Base-by-base conservation (phyloP, 2,113 vertebrate species). In the Scatophagus argus region DNA sequence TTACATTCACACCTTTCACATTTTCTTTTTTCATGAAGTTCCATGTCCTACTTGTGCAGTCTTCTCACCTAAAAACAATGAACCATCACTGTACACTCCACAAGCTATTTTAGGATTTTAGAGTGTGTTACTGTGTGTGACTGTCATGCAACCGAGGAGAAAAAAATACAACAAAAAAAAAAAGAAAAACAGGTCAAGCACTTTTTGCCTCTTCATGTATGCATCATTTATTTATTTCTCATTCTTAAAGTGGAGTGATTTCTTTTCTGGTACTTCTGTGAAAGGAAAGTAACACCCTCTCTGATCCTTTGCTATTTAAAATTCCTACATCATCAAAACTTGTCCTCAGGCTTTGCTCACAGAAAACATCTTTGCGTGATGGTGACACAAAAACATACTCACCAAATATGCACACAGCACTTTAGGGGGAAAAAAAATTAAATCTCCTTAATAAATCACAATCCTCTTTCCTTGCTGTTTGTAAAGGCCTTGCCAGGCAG, bases 221-320 rank as follows among this genome's bases (percentile, higher is more conserved):
- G 39, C 74, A 81, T 79, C 23, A 77, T 80, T 85, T 82, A 82
- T 79, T 67, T 8, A 74, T 80, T 39, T 58, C 8, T 8, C 25
- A 39, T 21, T 61, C 65, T 64, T 49, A 23, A 39, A 79, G 36
- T 39, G 21, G n/a, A 63, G n/a, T 23, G 7, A 41, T 58, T 74
- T 6, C 17, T 21, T 54, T 67, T 61, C 56, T 23, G 6, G 11
- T 34, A 2, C 16, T 19, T 46, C 31, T 43, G 32, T 63, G 62
- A 27, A 7, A 3, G 64, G 3, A 38, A 47, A 27, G 38, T n/a
- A n/a, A n/a, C n/a, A n/a, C n/a, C n/a, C n/a, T n/a, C n/a, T n/a
- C n/a, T n/a, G 10, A 43, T 56, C 32, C 32, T 16, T 54, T 2
- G 14, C 2, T 4, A 27, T 60, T 60, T 46, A 25, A 86, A 73